Conservation (phyloP, 2,797 vertebrate genomes). For the Halcyon smyrnensis region DNA sequence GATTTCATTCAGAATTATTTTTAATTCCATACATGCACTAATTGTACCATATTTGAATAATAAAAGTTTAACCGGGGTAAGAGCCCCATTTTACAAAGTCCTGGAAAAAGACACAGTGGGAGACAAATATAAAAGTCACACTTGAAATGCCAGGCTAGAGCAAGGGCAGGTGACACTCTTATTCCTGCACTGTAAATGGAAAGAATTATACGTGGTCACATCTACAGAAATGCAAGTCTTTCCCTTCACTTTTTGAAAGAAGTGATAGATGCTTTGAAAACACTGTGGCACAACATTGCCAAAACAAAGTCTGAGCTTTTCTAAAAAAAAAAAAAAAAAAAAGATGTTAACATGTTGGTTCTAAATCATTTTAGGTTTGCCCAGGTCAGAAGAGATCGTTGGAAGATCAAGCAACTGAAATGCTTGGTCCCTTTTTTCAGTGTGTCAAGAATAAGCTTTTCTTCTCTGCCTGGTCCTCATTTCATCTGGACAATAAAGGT, state of each 20-base stretch:
- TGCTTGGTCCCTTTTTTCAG: neutral
- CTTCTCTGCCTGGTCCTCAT: neutral
- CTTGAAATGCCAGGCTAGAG: neutral
- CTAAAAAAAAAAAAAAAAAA: neutral
- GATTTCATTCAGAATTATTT: neutral
- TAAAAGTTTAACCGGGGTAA: neutral
- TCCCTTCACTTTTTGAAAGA: neutral
- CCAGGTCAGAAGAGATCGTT: neutral
- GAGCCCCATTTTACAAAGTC: neutral
- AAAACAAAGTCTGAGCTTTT: neutral
- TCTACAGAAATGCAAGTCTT: neutral
- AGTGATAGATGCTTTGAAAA: neutral
- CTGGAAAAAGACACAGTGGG: neutral
- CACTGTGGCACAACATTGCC: neutral
- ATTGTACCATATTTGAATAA: neutral
- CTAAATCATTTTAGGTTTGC: neutral
- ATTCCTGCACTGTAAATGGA: neutral
- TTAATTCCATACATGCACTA: neutral
- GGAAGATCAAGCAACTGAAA: neutral
- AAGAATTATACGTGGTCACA: neutral
- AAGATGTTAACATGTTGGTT: neutral
- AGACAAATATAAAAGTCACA: neutral
- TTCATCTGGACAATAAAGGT: neutral
- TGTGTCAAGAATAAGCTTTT: neutral
- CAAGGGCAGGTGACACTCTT: fast-evolving